Evolutionary conservation across 2,797 vertebrate genomes (phyloP).

Genomic region (Glossophaga mutica): DNA sequence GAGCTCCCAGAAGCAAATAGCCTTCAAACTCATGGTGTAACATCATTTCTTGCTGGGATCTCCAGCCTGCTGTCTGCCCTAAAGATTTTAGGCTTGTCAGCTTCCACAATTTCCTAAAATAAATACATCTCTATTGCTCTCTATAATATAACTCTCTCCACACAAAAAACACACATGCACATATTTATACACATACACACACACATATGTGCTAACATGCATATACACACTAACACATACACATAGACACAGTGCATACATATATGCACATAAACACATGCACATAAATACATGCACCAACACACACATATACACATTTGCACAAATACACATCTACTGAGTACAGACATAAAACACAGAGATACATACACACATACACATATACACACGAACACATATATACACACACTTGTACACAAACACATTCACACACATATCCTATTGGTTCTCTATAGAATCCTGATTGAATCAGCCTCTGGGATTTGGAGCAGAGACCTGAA

Average conservation of each 20-base stretch:
- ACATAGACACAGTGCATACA: neutral
- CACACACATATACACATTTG: neutral
- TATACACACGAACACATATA: neutral
- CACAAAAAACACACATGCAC: neutral
- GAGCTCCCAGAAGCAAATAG: neutral
- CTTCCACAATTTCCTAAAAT: neutral
- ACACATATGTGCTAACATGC: neutral
- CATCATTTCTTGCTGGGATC: neutral
- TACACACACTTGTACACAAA: neutral
- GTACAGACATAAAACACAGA: neutral
- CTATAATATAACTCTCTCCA: neutral
- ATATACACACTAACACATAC: neutral
- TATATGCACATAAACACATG: neutral
- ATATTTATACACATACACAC: neutral
- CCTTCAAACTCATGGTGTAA: neutral
- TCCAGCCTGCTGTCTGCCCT: neutral
- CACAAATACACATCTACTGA: no score
- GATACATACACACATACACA: no score
- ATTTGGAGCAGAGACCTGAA: neutral
- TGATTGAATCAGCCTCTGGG: neutral
- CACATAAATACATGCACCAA: no score
- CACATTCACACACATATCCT: neutral
- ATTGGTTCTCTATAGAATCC: neutral
- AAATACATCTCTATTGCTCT: neutral
- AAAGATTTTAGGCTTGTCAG: neutral